These are phyloP conservation scores for Dendrolimus punctatus DNA, from an alignment of 1,140 invertebrate genomes.

Conservation along the genomic window DNA sequence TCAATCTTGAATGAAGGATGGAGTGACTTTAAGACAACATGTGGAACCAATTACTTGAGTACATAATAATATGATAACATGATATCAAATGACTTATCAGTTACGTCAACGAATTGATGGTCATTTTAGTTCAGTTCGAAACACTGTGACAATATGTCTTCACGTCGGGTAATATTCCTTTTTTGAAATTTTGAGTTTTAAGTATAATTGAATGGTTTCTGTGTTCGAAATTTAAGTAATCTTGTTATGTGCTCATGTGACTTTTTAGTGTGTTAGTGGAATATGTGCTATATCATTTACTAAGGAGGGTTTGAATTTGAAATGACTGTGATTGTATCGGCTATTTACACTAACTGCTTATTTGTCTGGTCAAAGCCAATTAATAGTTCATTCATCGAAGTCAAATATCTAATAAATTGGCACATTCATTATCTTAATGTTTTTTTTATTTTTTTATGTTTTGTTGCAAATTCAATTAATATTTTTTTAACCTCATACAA, in stretches of 20 bases:
- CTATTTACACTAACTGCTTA: neutral
- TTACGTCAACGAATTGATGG: conserved; percentile 48
- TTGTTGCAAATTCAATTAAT: too few relatives aligned
- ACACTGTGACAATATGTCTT: conserved; percentile 54
- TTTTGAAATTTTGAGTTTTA: conserved; percentile 14
- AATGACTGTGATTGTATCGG: neutral
- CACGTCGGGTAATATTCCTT: conserved; percentile 52
- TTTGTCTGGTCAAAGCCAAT: neutral
- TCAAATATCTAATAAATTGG: neutral
- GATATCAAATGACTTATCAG: conserved; percentile 37
- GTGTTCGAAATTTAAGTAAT: conserved; percentile 8
- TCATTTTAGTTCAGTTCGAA: conserved; percentile 49
- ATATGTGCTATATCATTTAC: conserved; percentile 3
- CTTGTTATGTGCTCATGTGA: conserved; percentile 1
- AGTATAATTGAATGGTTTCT: conserved; percentile 1
- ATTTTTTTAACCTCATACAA: too few relatives aligned
- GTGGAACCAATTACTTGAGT: conserved; percentile 34
- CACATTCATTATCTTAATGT: neutral
- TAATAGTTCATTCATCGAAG: conserved; percentile 3
- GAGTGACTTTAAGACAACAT: conserved; percentile 23
- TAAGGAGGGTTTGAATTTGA: conserved; percentile 4
- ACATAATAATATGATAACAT: conserved; percentile 55
- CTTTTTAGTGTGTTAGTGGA: conserved; percentile 4
- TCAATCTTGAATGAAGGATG: conserved; percentile 29
- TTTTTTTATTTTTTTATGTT: neutral